These are phyloP conservation scores for Thymelicus sylvestris DNA, from an alignment of 2,888 invertebrate species.

Conservation along the genomic window DNA sequence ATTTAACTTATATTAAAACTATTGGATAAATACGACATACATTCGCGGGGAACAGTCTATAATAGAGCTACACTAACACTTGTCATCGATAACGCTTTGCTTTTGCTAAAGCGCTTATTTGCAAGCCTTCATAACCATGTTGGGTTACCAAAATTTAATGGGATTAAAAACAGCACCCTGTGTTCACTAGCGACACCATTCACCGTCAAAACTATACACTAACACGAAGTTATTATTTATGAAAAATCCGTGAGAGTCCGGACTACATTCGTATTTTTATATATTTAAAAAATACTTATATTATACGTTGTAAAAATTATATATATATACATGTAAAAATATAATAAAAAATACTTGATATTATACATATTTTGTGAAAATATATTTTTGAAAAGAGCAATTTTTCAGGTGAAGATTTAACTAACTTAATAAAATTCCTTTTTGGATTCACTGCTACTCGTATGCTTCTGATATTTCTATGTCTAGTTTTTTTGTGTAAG, in stretches of 20 bases:
- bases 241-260: conserved; percentile 69
- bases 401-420: conserved; percentile 73
- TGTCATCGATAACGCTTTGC: conserved; percentile 60
- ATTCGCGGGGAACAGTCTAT: conserved; percentile 47
- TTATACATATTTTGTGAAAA: conserved; percentile 35
- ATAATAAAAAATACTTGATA: conserved; percentile 14
- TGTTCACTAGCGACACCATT: conserved; percentile 44
- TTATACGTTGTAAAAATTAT: conserved; percentile 38
- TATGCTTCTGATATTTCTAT: conserved; percentile 66
- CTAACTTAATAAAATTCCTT: conserved; percentile 43
- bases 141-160: conserved; percentile 5
- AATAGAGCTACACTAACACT: conserved; percentile 43
- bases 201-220: conserved; percentile 41
- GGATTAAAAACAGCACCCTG: conserved; percentile 18
- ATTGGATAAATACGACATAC: conserved; percentile 10
- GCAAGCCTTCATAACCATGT: conserved; percentile 51
- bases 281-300: conserved; percentile 42
- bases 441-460: conserved; percentile 45
- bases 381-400: conserved; percentile 37
- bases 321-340: conserved; percentile 11
- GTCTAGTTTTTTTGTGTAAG: conserved; percentile 77
- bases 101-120: conserved; percentile 77
- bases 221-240: conserved; percentile 42
- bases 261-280: conserved; percentile 45
- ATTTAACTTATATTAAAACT: conserved; percentile 37